Percentiles rank a stretch among this genome's conserved stretches.
These are phyloP conservation scores for Hycleus cichorii DNA, from an alignment of 1,140 invertebrate species.

Conservation along the genomic window DNA sequence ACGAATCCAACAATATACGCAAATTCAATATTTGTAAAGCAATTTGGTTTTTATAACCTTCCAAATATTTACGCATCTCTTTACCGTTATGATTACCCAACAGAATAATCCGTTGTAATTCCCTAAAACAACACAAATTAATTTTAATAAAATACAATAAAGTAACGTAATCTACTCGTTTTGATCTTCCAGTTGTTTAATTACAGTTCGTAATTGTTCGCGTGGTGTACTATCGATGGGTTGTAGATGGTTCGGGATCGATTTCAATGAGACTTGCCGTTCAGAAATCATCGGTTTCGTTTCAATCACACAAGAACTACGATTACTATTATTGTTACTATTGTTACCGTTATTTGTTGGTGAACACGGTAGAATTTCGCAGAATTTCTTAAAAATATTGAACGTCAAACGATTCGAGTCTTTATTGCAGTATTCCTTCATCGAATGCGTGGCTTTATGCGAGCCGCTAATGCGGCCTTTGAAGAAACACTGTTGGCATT, in stretches of 20 bases:
- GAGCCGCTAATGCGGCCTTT: constrained; percentile 55
- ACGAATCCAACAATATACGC: constrained; percentile 41
- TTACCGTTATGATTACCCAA: constrained; percentile 34
- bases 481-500: constrained; percentile 74
- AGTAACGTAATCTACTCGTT: constrained; percentile 42
- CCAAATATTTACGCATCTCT: constrained; percentile 45
- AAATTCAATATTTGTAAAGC: constrained; percentile 51
- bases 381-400: constrained; percentile 38
- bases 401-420: constrained; percentile 20
- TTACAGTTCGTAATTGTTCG: constrained; percentile 51
- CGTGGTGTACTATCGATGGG: constrained; percentile 16
- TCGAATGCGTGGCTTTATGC: constrained; percentile 65
- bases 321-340: neutral
- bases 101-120: constrained; percentile 32
- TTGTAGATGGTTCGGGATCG: neutral
- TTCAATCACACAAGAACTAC: constrained; percentile 1
- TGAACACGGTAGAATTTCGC: constrained; percentile 23
- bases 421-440: constrained; percentile 61
- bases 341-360: constrained; percentile 13
- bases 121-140: constrained; percentile 21
- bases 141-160: constrained; percentile 9
- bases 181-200: constrained; percentile 52
- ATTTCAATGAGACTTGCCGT: neutral
- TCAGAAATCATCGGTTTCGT: constrained; percentile 9
- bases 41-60: constrained; percentile 47